Evolutionary conservation across 2,888 invertebrate genomes (phyloP).

Genomic region (Epirrhoe alternata): DNA sequence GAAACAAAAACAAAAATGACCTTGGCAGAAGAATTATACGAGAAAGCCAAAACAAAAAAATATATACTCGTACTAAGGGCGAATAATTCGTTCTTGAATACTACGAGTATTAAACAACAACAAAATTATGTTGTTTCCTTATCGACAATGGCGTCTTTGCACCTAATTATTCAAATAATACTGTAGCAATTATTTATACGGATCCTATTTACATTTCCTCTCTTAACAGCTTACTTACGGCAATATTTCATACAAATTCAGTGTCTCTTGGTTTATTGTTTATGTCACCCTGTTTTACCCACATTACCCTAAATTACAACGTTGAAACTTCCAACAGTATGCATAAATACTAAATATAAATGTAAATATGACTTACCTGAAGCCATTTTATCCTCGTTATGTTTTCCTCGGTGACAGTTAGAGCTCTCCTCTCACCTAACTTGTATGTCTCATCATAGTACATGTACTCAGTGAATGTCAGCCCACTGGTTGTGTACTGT

Average conservation of each 20-base stretch:
- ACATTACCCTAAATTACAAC: slow-evolving; percentile 33
- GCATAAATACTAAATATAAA: slow-evolving; percentile 31
- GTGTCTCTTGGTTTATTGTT: slow-evolving; percentile 28
- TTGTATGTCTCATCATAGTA: slow-evolving; percentile 89
- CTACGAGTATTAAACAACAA: not conserved
- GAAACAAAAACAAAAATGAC: too few species aligned
- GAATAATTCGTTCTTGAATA: too few species aligned
- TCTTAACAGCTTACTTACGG: slow-evolving; percentile 20
- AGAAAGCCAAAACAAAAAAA: too few species aligned
- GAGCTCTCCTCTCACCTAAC: slow-evolving; percentile 87
- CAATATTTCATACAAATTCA: slow-evolving; percentile 27
- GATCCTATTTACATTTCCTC: slow-evolving; percentile 30
- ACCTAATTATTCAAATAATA: slow-evolving; percentile 11
- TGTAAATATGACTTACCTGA: slow-evolving; percentile 63
- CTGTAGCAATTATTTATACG: slow-evolving; percentile 13
- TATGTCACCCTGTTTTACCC: slow-evolving; percentile 31
- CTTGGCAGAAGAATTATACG: too few species aligned
- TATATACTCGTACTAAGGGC: too few species aligned
- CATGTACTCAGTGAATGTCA: slow-evolving; percentile 91
- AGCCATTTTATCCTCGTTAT: slow-evolving; percentile 87
- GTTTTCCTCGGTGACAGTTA: slow-evolving; percentile 90
- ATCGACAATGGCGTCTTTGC: not conserved
- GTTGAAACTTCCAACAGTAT: slow-evolving; percentile 30
- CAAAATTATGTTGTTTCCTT: not conserved
- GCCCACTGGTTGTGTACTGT: slow-evolving; percentile 92